phyloP scores from a whole-genome alignment of 2,888 invertebrate genomes.

The Apamea monoglypha region DNA sequence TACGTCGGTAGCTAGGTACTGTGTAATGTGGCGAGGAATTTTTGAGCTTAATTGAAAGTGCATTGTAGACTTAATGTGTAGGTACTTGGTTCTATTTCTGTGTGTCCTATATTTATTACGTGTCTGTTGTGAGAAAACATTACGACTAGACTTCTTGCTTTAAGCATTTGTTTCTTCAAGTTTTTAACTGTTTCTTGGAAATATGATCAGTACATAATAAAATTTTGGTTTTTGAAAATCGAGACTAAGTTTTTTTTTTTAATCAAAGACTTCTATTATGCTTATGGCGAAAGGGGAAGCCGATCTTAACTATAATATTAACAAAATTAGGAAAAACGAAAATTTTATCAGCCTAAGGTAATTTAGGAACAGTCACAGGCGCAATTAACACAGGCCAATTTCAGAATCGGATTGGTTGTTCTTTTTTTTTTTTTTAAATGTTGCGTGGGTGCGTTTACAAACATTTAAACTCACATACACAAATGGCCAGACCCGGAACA shows the following conservation, averaged over 20 bases:
- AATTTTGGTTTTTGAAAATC: background rate
- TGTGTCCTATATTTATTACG: background rate
- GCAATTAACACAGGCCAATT: background rate
- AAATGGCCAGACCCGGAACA: too few relatives aligned
- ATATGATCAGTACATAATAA: background rate
- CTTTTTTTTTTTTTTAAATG: too few relatives aligned
- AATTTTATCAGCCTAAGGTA: too few relatives aligned
- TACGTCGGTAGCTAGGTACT: constrained; percentile 35
- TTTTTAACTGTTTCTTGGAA: background rate
- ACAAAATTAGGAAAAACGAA: too few relatives aligned
- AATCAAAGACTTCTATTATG: background rate
- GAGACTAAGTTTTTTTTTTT: background rate
- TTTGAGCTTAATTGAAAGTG: constrained; percentile 45
- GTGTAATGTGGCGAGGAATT: constrained; percentile 52
- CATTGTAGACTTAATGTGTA: constrained; percentile 22
- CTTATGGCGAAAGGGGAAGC: too few relatives aligned
- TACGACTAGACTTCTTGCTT: background rate
- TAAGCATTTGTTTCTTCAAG: background rate
- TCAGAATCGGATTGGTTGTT: background rate
- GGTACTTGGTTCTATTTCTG: constrained; percentile 7
- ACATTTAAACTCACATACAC: too few relatives aligned
- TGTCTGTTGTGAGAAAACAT: background rate
- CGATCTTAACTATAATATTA: too few relatives aligned
- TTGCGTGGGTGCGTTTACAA: too few relatives aligned
- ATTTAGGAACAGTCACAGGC: too few relatives aligned